Base-by-base conservation (phyloP, 35 echinoderm and acorn worm species). In the Anneissia japonica region DNA sequence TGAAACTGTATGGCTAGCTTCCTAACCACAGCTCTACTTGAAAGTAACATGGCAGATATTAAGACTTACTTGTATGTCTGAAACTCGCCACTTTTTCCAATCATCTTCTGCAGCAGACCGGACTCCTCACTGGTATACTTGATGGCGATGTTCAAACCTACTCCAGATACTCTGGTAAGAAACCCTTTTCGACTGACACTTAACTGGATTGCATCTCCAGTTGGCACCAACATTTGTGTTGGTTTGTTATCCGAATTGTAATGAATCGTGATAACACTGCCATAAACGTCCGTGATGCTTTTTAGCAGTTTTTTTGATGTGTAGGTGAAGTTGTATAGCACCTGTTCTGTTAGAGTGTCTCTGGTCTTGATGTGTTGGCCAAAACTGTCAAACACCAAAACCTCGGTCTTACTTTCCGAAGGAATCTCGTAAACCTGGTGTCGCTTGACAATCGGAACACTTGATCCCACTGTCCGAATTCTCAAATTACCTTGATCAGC, bases 401-500 rank as follows among this genome's bases (percentile, higher is more conserved):
- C 81, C 38, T 93, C 84, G 3, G 89, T 81, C 4, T 79, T 81
- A 73, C 90, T 73, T 4, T 91, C 91, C 2, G 94, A 90, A 1
- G 84, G 30, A 26, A 97, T 90, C 38, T 93, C 84, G 40, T 90
- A 97, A 73, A 83, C 38, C 31, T 85, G 79, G 37, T 38, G 55
- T 4, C 88, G 84, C 0, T 85, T 75, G 19, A 93, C 80, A 26
- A 82, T 36, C 0, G 94, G 94, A 3, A 78, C 39, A 21, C 84
- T 51, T 4, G 78, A 75, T 38, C 74, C 39, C 29, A 99, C 75
- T 30, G 64, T 86, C 1, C 92, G 96, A n/a, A 99, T 78, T 74
- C 96, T 89, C 9, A 94, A 74, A 73, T 99, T 99, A 30, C 96
- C 89, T 86, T 99, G 96, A 84, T 99, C 96, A 0, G 92, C 87